Conservation (phyloP, 2,888 invertebrate species). For the Petrolisthes manimaculis region DNA sequence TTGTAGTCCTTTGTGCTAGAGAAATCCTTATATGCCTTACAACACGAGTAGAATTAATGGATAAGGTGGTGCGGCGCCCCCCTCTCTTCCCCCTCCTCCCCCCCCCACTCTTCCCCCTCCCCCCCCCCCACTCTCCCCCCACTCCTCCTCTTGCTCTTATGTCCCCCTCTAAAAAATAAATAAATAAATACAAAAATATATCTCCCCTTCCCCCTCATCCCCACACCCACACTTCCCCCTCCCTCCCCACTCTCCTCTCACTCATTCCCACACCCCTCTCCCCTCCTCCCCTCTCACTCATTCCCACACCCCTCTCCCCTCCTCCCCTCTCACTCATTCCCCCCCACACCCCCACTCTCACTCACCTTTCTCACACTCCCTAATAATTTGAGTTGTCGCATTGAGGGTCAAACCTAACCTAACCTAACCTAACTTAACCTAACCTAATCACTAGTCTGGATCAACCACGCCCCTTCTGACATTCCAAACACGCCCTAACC, state of each 20-base stretch:
- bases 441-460: no score
- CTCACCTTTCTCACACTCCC: no score
- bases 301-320: slow-evolving; percentile 47
- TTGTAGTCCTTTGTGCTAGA: slow-evolving; percentile 65
- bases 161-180: neutral
- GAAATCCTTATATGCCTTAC: slow-evolving; percentile 65
- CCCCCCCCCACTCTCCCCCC: neutral
- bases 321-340: no score
- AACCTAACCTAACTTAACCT: no score
- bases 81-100: slow-evolving; percentile 30
- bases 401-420: slow-evolving; percentile 51
- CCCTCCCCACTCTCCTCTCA: slow-evolving; percentile 20
- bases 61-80: slow-evolving; percentile 35
- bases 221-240: slow-evolving; percentile 19
- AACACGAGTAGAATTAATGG: slow-evolving; percentile 64
- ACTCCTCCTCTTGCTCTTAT: neutral
- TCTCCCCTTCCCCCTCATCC: slow-evolving; percentile 21
- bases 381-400: slow-evolving; percentile 56
- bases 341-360: no score
- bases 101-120: slow-evolving; percentile 28
- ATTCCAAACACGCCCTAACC: neutral
- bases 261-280: neutral
- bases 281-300: neutral
- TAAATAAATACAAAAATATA: no score
- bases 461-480: slow-evolving; percentile 6